phyloP scores from a whole-genome alignment of 2,888 invertebrate genomes.

The Napeogenes sylphis region DNA sequence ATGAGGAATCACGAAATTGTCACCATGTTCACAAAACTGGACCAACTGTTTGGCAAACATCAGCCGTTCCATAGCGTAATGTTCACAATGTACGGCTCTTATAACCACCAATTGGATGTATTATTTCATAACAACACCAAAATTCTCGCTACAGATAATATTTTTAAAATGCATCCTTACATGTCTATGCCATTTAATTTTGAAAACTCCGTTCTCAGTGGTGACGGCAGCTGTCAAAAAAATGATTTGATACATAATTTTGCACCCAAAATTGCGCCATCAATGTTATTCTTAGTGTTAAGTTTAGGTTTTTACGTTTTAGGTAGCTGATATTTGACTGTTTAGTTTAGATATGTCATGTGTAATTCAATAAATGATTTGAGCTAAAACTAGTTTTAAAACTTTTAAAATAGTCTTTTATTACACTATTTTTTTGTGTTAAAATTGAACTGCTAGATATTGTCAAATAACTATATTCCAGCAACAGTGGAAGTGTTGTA shows the following conservation, averaged over 20 bases:
- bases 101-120: slow-evolving; percentile 79
- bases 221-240: slow-evolving; percentile 40
- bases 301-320: slow-evolving; percentile 48
- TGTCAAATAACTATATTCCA: too few species aligned
- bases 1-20: slow-evolving; percentile 82
- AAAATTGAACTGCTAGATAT: too few species aligned
- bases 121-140: slow-evolving; percentile 81
- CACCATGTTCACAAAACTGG: slow-evolving; percentile 82
- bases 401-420: too few species aligned
- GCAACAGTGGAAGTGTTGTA: too few species aligned
- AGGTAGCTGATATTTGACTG: slow-evolving; percentile 16
- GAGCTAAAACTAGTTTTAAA: too few species aligned
- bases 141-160: slow-evolving; percentile 46
- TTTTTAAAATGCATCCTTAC: slow-evolving; percentile 55
- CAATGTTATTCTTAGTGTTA: slow-evolving; percentile 39
- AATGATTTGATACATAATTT: slow-evolving; percentile 43
- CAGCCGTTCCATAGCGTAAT: slow-evolving; percentile 75
- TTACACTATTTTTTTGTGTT: too few species aligned
- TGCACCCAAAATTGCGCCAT: slow-evolving; percentile 42
- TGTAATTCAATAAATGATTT: too few species aligned
- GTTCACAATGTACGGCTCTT: slow-evolving; percentile 84
- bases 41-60: slow-evolving; percentile 82
- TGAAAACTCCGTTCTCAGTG: slow-evolving; percentile 49
- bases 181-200: slow-evolving; percentile 59
- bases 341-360: too few species aligned